Evolutionary conservation across 2,113 vertebrate species (phyloP).

Genomic region (human): GRCh38 chr11:10971001-10971500

Average conservation of each 20-base stretch:
- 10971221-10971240: not conserved
- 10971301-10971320: not conserved
- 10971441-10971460: not conserved
- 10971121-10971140: not conserved
- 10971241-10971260: not conserved
- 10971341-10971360: not conserved
- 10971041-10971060: not conserved
- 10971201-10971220: not conserved
- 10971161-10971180: not conserved
- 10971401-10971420: not conserved
- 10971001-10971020: not conserved
- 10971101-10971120: slow-evolving; percentile 28
- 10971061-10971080: not conserved
- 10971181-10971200: not conserved
- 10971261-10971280: not conserved
- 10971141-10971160: not conserved
- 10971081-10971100: not conserved
- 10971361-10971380: not conserved
- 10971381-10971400: not conserved
- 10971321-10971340: not conserved
- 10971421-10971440: not conserved
- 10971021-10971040: not conserved
- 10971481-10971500: not conserved
- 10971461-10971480: not conserved
- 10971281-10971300: not conserved